phyloP scores from a whole-genome alignment of 1,140 invertebrate species.

The Ostrea denselamellosa region DNA sequence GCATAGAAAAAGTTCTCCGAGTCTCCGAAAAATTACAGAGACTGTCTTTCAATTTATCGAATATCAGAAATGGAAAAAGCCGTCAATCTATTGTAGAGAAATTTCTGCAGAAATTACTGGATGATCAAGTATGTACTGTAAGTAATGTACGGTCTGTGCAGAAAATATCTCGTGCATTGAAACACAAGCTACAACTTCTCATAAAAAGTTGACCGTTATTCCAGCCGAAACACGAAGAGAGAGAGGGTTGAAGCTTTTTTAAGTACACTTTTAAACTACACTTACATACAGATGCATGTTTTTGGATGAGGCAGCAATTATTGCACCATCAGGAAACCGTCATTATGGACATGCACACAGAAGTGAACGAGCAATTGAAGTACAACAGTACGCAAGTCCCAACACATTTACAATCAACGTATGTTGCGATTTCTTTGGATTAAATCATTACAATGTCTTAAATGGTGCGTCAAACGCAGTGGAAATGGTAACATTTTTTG shows the following conservation, averaged over 20 bases:
- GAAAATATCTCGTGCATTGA: background rate
- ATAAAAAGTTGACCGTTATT: background rate
- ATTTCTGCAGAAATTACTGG: background rate
- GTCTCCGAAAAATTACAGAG: constrained; percentile 2
- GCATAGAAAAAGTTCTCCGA: background rate
- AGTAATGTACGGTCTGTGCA: background rate
- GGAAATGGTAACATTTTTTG: no score
- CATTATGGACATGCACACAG: no score
- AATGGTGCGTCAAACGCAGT: no score
- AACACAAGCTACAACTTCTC: constrained; percentile 19
- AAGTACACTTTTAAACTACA: background rate
- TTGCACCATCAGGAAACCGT: no score
- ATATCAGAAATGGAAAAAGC: constrained; percentile 35
- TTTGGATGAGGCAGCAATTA: no score
- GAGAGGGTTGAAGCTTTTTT: background rate
- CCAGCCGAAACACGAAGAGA: background rate
- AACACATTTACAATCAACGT: no score
- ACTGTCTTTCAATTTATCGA: background rate
- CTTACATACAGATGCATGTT: background rate
- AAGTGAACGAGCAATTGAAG: no score
- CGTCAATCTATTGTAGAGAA: constrained; percentile 5
- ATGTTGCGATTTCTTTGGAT: no score
- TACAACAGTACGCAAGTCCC: no score
- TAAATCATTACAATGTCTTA: no score
- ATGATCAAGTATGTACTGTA: background rate